A percentile compares a stretch with the other conserved stretches of the same genome.
phyloP scores from a whole-genome alignment of 2,113 vertebrate species.

The Cottus gobio region DNA sequence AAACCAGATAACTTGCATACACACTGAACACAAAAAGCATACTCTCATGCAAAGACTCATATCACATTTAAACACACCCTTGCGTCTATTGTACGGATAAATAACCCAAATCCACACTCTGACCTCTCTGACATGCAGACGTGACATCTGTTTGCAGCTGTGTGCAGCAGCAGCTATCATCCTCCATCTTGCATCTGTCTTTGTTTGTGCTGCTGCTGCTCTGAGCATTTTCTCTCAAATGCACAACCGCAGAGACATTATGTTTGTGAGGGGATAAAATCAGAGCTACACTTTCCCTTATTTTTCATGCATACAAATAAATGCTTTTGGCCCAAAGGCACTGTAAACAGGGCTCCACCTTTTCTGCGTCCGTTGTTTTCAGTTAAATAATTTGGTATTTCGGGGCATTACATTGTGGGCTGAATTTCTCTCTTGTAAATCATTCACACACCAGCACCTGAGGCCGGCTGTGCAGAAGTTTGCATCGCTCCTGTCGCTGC shows the following conservation, averaged over 20 bases:
- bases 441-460: constrained; percentile 15
- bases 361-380: constrained; percentile 4
- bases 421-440: constrained; percentile 12
- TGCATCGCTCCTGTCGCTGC: not conserved
- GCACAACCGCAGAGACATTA: not conserved
- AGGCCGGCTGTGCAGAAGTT: constrained; percentile 14
- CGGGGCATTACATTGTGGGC: not conserved
- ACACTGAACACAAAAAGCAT: constrained; percentile 39
- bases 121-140: constrained; percentile 48
- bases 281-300: not conserved
- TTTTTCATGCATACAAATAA: not conserved
- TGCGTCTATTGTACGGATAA: constrained; percentile 40
- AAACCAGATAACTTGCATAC: constrained; percentile 49
- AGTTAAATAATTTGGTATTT: constrained; percentile 42
- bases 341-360: not conserved
- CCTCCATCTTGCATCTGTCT: constrained; percentile 34
- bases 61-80: constrained; percentile 48
- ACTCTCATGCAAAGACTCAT: constrained; percentile 30
- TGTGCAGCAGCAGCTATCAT: constrained; percentile 21
- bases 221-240: not conserved
- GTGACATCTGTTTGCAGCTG: constrained; percentile 51
- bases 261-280: not conserved
- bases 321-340: not conserved
- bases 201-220: not conserved
- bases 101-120: constrained; percentile 47